These are phyloP conservation scores for Amblyopsis rosae DNA, from an alignment of 2,113 vertebrate species.

Conservation along the genomic window DNA sequence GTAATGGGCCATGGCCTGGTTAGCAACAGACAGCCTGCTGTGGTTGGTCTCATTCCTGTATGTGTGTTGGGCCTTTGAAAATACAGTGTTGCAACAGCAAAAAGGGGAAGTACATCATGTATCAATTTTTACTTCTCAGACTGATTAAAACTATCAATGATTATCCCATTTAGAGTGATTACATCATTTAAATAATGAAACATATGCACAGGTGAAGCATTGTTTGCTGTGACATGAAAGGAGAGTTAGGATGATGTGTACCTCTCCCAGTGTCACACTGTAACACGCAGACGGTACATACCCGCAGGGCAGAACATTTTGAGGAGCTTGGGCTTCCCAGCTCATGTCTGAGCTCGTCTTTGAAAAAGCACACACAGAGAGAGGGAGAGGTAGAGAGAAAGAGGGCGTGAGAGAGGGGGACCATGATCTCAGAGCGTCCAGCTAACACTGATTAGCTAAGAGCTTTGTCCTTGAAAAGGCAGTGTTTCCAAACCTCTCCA, in stretches of 20 bases:
- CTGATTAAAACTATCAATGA: too few species aligned
- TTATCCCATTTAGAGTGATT: too few species aligned
- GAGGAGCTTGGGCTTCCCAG: slow-evolving; percentile 34
- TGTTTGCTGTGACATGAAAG: too few species aligned
- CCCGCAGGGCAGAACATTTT: slow-evolving; percentile 25
- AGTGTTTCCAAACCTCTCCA: neutral
- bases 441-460: slow-evolving; percentile 43
- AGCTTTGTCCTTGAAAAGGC: slow-evolving; percentile 20
- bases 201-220: too few species aligned
- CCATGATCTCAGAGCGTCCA: slow-evolving; percentile 28
- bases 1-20: slow-evolving; percentile 36
- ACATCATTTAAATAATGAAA: too few species aligned
- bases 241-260: neutral
- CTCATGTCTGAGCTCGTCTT: slow-evolving; percentile 66
- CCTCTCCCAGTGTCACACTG: slow-evolving; percentile 2
- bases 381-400: slow-evolving; percentile 6
- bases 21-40: slow-evolving; percentile 24
- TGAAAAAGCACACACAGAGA: slow-evolving; percentile 26
- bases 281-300: slow-evolving; percentile 29
- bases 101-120: neutral
- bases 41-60: slow-evolving; percentile 15
- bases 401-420: slow-evolving; percentile 1
- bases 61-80: neutral
- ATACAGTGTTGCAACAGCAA: neutral
- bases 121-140: too few species aligned